phyloP scores from a whole-genome alignment of 1,140 invertebrate species.

The Seison nebaliae region DNA sequence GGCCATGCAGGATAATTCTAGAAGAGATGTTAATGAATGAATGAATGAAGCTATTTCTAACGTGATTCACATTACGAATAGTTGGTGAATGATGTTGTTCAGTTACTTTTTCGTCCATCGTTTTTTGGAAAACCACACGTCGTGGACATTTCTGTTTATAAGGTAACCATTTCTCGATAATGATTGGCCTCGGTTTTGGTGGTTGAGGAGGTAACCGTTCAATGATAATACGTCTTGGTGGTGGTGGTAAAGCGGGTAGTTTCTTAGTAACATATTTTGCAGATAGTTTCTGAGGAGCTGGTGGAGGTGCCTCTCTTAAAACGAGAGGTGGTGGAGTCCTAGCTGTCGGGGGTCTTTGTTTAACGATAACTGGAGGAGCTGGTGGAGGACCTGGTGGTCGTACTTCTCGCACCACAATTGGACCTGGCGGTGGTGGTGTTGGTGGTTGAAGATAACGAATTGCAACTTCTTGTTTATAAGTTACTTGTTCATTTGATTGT shows the following conservation, averaged over 20 bases:
- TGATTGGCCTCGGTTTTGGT: conserved; percentile 5
- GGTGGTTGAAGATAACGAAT: conserved; percentile 12
- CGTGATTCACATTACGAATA: too few species aligned
- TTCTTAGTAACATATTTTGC: neutral
- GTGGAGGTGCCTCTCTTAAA: conserved; percentile 8
- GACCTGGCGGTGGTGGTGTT: conserved; percentile 8
- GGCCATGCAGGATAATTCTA: too few species aligned
- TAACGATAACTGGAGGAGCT: conserved; percentile 10
- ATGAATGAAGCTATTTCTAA: too few species aligned
- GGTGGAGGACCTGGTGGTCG: neutral
- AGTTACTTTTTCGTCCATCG: too few species aligned
- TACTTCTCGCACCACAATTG: conserved; percentile 4
- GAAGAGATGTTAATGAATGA: too few species aligned
- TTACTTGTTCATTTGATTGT: neutral
- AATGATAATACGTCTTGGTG: conserved; percentile 12
- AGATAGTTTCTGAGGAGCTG: neutral
- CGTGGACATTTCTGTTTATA: conserved; percentile 5
- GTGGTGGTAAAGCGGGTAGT: conserved; percentile 3
- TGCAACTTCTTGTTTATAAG: conserved; percentile 5
- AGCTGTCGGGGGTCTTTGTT: conserved; percentile 7
- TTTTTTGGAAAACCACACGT: conserved; percentile 3
- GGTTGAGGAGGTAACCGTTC: conserved; percentile 8
- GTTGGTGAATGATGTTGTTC: too few species aligned
- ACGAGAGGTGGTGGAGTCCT: conserved; percentile 8
- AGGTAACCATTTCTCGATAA: conserved; percentile 10